These are phyloP conservation scores for Hypolimnas misippus DNA, from an alignment of 2,888 invertebrate species.

Conservation along the genomic window DNA sequence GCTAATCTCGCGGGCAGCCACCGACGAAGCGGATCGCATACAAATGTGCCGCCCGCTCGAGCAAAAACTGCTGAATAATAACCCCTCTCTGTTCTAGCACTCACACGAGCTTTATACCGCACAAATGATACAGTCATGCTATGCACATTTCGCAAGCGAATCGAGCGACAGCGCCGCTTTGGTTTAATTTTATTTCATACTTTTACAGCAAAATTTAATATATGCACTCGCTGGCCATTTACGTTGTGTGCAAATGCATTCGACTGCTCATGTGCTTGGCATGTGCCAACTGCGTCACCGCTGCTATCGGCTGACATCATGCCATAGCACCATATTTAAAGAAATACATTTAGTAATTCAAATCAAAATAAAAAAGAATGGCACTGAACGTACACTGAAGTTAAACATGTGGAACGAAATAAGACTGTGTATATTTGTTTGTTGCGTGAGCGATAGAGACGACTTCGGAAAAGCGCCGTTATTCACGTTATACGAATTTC, in stretches of 20 bases:
- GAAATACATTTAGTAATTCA: conserved; percentile 21
- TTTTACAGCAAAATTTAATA: conserved; percentile 27
- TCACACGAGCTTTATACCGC: conserved; percentile 63
- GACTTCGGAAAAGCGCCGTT: conserved; percentile 22
- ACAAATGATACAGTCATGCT: conserved; percentile 65
- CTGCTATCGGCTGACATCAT: conserved; percentile 58
- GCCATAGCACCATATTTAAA: conserved; percentile 37
- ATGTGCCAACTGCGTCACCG: conserved; percentile 75
- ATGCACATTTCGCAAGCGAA: conserved; percentile 63
- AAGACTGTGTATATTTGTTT: not conserved
- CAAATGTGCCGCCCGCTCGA: conserved; percentile 69
- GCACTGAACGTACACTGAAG: not conserved
- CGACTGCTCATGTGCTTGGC: conserved; percentile 53
- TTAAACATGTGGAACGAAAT: not conserved
- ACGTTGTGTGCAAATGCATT: conserved; percentile 36
- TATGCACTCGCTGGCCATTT: conserved; percentile 35
- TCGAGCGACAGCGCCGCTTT: conserved; percentile 42
- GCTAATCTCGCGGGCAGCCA: conserved; percentile 73
- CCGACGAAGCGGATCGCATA: conserved; percentile 76
- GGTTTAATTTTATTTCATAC: conserved; percentile 20
- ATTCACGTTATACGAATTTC: conserved; percentile 28
- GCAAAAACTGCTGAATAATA: conserved; percentile 80
- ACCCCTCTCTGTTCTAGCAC: conserved; percentile 63
- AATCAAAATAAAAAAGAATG: not conserved
- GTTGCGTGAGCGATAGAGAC: not conserved